phyloP scores from a whole-genome alignment of 2,797 vertebrate genomes.

The Allobates femoralis region DNA sequence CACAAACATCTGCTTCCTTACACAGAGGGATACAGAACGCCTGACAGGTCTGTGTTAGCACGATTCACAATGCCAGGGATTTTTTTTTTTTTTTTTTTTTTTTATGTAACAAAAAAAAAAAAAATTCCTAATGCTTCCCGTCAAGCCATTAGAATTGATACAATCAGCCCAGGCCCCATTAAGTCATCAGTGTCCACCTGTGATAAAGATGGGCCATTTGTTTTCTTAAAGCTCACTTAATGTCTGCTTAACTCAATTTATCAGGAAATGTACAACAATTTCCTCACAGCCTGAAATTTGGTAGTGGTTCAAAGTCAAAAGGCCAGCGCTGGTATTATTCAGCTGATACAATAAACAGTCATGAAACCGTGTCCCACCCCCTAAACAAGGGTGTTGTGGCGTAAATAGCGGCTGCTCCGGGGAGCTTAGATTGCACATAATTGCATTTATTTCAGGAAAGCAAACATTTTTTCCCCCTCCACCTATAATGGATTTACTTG shows the following conservation, averaged over 20 bases:
- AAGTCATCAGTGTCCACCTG: conserved; percentile 99
- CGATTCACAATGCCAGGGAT: conserved; percentile 84
- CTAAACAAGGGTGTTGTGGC: conserved; percentile 73
- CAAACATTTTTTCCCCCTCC: background rate
- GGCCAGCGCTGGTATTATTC: conserved; percentile 84
- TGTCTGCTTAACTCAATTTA: conserved; percentile 99
- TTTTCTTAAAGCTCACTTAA: conserved; percentile 99
- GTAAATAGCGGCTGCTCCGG: conserved; percentile 4
- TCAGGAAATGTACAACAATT: conserved; percentile 99
- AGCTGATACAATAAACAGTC: conserved; percentile 85
- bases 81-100: conserved; percentile 87
- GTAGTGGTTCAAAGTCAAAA: conserved; percentile 91
- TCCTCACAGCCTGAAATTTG: conserved; percentile 98
- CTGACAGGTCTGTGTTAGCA: conserved; percentile 94
- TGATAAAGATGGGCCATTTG: conserved; percentile 99
- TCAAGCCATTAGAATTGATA: conserved; percentile 99
- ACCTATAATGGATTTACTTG: background rate
- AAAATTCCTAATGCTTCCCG: conserved; percentile 96
- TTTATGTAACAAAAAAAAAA: too few relatives aligned
- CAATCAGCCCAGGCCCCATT: conserved; percentile 97
- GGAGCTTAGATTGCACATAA: conserved; percentile 47
- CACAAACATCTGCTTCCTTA: conserved; percentile 92
- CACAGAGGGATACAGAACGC: conserved; percentile 87
- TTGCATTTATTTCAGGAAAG: conserved; percentile 22
- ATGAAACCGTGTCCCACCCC: conserved; percentile 78